These are phyloP conservation scores for Bubo bubo DNA, from an alignment of 2,113 vertebrate species.

Conservation along the genomic window DNA sequence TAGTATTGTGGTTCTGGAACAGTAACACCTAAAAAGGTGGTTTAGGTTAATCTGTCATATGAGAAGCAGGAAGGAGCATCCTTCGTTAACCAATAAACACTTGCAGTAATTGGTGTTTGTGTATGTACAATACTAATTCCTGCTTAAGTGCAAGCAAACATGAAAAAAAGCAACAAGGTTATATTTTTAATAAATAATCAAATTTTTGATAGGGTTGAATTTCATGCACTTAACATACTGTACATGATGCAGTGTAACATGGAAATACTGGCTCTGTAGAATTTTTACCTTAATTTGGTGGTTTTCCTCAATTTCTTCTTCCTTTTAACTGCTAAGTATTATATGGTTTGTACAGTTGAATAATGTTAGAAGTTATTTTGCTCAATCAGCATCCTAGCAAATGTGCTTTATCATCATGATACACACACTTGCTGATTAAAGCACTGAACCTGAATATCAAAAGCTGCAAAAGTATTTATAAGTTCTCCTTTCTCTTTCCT, in stretches of 20 bases:
- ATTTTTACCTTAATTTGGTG: background rate
- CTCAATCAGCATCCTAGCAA: slow-evolving; percentile 2
- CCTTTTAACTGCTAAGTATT: background rate
- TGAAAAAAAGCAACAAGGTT: background rate
- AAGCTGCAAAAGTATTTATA: background rate
- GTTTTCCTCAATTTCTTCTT: background rate
- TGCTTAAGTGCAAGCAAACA: background rate
- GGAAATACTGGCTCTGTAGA: background rate
- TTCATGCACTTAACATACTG: background rate
- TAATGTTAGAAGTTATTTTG: slow-evolving; percentile 16
- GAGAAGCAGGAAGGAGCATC: background rate
- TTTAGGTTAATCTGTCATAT: background rate
- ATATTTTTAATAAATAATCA: background rate
- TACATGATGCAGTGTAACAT: background rate
- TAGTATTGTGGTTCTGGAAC: background rate
- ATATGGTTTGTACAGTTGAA: background rate
- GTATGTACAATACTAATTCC: background rate
- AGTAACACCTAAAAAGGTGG: background rate
- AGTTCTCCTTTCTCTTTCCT: background rate
- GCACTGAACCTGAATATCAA: background rate
- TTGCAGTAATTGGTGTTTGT: background rate
- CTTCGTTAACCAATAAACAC: background rate
- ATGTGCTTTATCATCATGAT: slow-evolving; percentile 32
- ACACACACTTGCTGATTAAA: background rate
- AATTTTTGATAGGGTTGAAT: background rate